Evolutionary conservation across 2,888 invertebrate species (phyloP).

Genomic region (Prenolepis imparis): DNA sequence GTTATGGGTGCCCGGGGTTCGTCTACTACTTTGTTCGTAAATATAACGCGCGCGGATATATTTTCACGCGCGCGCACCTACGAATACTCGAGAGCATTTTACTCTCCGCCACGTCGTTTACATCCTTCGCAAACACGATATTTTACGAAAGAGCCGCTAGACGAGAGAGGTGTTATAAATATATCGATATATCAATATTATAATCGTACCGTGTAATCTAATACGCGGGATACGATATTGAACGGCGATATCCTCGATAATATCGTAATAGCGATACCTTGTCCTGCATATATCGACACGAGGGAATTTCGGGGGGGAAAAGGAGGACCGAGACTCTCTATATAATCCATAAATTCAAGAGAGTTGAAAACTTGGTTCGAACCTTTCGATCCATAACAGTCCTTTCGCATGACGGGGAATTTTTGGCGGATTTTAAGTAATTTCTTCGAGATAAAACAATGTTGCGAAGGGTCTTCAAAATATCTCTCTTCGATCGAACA

Average conservation of each 20-base stretch:
- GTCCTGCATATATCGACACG: not conserved
- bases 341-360: no score
- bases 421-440: not conserved
- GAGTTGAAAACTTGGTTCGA: not conserved
- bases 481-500: not conserved
- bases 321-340: not conserved
- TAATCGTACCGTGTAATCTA: not conserved
- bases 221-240: not conserved
- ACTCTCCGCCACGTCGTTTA: not conserved
- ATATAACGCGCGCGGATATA: conserved; percentile 42
- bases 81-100: not conserved
- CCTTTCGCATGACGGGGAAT: not conserved
- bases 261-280: not conserved
- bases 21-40: conserved; percentile 37
- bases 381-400: not conserved
- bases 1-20: conserved; percentile 25
- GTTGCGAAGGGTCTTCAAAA: not conserved
- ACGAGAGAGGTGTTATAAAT: not conserved
- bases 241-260: not conserved
- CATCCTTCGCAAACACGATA: no score
- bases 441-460: not conserved
- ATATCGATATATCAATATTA: not conserved
- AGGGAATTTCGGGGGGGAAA: not conserved
- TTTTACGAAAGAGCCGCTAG: not conserved
- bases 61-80: not conserved